Conservation (phyloP, 1,140 invertebrate species). For the Panagrolaimus sp. region DNA sequence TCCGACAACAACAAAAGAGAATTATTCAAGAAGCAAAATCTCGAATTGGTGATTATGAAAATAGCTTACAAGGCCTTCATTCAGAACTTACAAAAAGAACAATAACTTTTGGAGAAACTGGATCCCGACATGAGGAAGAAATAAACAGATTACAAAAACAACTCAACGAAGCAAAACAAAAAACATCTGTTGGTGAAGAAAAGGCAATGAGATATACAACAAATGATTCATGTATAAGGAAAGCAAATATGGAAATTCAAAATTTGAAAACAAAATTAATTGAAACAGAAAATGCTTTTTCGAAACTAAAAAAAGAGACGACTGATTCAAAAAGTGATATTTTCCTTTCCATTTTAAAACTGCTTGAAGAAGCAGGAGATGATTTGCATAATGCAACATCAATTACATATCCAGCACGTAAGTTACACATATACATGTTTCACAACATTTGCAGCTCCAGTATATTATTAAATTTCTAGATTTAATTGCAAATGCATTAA, state of each 20-base stretch:
- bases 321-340: conserved; percentile 19
- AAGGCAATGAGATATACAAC: conserved; percentile 18
- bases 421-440: no score
- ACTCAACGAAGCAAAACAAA: conserved; percentile 33
- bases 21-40: conserved; percentile 33
- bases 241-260: conserved; percentile 64
- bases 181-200: conserved; percentile 18
- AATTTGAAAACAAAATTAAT: conserved; percentile 63
- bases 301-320: not conserved
- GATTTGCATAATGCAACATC: conserved; percentile 51
- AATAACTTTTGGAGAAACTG: conserved; percentile 41
- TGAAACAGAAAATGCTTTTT: conserved; percentile 51
- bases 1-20: conserved; percentile 16
- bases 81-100: conserved; percentile 63
- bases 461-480: not conserved
- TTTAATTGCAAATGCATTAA: conserved; percentile 9
- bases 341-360: conserved; percentile 58
- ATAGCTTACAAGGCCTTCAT: not conserved
- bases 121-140: conserved; percentile 35
- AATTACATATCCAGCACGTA: conserved; percentile 47
- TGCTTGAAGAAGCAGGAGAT: conserved; percentile 58
- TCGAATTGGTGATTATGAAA: conserved; percentile 46
- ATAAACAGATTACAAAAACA: conserved; percentile 29
- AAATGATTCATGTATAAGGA: conserved; percentile 30
- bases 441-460: no score